Evolutionary conservation across 2,888 invertebrate genomes (phyloP).

Genomic region (Electrophaes corylata): DNA sequence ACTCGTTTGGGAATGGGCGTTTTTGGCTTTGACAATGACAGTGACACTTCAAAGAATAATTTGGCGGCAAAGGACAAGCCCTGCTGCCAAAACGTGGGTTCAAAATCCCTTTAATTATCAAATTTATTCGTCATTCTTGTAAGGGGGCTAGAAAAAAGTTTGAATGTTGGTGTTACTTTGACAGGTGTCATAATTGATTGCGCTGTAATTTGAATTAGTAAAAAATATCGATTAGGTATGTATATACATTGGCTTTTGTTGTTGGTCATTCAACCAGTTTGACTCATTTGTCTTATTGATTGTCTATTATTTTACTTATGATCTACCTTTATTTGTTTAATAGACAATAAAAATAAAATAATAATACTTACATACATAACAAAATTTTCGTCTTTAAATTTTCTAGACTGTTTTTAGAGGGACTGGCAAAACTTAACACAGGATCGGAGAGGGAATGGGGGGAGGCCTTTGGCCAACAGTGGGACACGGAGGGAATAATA

Average conservation of each 20-base stretch:
- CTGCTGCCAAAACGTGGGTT: slow-evolving; percentile 13
- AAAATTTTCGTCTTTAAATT: too few relatives aligned
- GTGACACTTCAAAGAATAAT: slow-evolving; percentile 8
- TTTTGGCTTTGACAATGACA: slow-evolving; percentile 15
- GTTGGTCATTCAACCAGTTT: slow-evolving; percentile 7
- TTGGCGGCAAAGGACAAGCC: slow-evolving; percentile 4
- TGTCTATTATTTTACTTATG: neutral
- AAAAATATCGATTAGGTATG: slow-evolving; percentile 18
- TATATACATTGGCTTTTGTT: slow-evolving; percentile 8
- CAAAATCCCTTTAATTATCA: slow-evolving; percentile 14
- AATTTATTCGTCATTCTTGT: slow-evolving; percentile 13
- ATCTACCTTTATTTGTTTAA: too few relatives aligned
- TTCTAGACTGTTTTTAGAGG: too few relatives aligned
- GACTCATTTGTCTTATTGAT: neutral
- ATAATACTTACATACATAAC: too few relatives aligned
- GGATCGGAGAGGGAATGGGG: too few relatives aligned
- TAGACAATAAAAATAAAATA: too few relatives aligned
- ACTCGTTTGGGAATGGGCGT: neutral
- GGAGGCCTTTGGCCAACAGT: too few relatives aligned
- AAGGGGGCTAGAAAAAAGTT: slow-evolving; percentile 15
- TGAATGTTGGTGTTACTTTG: slow-evolving; percentile 20
- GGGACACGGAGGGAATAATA: too few relatives aligned
- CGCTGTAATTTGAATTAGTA: slow-evolving; percentile 23
- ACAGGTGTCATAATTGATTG: slow-evolving; percentile 33
- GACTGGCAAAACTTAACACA: too few relatives aligned